phyloP scores from a whole-genome alignment of 92 coral and sea anemone genomes.

The Epizoanthus scotinus region DNA sequence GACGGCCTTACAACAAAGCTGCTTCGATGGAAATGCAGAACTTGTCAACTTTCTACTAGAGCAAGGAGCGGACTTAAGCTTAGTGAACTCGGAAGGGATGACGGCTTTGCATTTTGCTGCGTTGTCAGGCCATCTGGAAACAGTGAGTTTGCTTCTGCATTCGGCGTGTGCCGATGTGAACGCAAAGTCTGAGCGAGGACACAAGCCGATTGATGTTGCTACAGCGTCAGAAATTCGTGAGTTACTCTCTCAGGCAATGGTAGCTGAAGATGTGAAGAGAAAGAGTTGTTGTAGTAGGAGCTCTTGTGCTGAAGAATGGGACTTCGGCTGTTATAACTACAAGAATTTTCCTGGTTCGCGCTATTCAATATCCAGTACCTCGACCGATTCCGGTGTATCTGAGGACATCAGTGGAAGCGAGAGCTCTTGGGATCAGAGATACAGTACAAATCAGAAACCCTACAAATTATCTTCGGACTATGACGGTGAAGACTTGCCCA shows the following conservation, averaged over 20 bases:
- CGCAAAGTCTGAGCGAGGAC: slow-evolving; percentile 75
- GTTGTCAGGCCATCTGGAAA: slow-evolving; percentile 71
- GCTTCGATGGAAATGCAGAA: slow-evolving; percentile 77
- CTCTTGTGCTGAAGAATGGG: slow-evolving; percentile 59
- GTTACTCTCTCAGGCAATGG: slow-evolving; percentile 79
- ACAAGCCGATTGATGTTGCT: slow-evolving; percentile 86
- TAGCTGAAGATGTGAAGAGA: slow-evolving; percentile 81
- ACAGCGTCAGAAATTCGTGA: slow-evolving; percentile 70
- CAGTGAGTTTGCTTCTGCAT: slow-evolving; percentile 82
- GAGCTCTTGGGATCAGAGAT: slow-evolving; percentile 47
- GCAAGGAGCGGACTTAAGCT: slow-evolving; percentile 88
- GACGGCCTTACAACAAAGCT: slow-evolving; percentile 91
- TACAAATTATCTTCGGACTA: slow-evolving; percentile 4
- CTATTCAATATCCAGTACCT: slow-evolving; percentile 84
- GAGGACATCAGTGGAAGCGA: slow-evolving; percentile 73
- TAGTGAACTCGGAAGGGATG: slow-evolving; percentile 73
- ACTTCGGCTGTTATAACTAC: slow-evolving; percentile 49
- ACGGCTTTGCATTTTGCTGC: slow-evolving; percentile 94
- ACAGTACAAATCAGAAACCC: slow-evolving; percentile 8
- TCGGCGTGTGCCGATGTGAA: slow-evolving; percentile 94
- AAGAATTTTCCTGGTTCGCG: slow-evolving; percentile 90
- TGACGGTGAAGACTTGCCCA: neutral
- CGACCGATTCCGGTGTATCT: slow-evolving; percentile 96
- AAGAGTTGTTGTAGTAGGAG: slow-evolving; percentile 44
- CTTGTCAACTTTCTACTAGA: slow-evolving; percentile 87